Evolutionary conservation across 2,888 invertebrate genomes (phyloP), one percentile per base, ranked within the genome.

Genomic region (Spodoptera littoralis): DNA sequence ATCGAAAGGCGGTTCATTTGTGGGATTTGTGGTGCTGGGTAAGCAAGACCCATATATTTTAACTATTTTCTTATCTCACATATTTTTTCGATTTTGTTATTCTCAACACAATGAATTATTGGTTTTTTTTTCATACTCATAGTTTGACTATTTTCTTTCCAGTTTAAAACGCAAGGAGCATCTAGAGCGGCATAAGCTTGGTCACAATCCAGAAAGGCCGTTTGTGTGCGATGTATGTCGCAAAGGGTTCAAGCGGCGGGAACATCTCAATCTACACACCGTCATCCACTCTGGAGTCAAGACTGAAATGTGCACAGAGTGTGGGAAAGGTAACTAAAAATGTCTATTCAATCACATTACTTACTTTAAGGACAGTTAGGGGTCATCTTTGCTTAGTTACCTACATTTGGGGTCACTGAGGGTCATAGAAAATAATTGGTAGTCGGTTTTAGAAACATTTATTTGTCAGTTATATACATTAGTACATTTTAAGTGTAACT

Each of bases 251-350:
- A 97, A 97, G 88, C 95, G 97, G 63, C 96, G 97, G 87, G 97
- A 98, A 85, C 97, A 98, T 82, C 95, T 98, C 82, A 97, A 97
- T 89, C 95, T 97, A 72, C 98, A 98, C 91, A 96, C 96, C 79
- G 97, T 97, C 79, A 98, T 97, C 87, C 98, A 98, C 92, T 97
- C 97, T 60, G 97, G 97, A 43, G 96, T 97, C 87, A 97, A 97
- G 91, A 97, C 97, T 5, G 97, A 97, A 88, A 96, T 97, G 71
- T 97, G 97, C 86, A 95, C 93, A 43, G 96, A 97, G 85, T 97
- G 97, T 81, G 97, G 97, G 48, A 97, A 97, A 89, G 95, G 95
- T 94, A 73, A 48, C 3, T 2, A 22, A 60, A 18, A 5, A 36
- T 36, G 0, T 9, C 36, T 9, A 36, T 36, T 36, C 36, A 36